These are phyloP conservation scores for Bombus fervidus DNA, from an alignment of 1,140 invertebrate species.

Conservation along the genomic window DNA sequence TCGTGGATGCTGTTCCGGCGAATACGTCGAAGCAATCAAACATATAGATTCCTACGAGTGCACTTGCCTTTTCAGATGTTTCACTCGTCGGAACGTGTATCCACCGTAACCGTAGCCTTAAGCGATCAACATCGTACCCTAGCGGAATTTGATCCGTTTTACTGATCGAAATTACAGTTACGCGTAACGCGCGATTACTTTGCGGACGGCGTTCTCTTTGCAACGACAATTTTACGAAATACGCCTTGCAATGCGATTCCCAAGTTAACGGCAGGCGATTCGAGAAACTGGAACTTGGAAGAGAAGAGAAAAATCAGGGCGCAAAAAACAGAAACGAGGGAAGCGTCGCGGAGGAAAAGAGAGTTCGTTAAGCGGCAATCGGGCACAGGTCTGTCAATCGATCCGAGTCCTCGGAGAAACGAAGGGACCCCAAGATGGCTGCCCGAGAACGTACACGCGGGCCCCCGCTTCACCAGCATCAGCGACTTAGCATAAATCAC, in stretches of 20 bases:
- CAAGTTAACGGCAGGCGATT: not conserved
- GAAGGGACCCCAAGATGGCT: constrained; percentile 70
- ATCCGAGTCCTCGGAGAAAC: constrained; percentile 63
- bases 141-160: no score
- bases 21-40: no score
- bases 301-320: not conserved
- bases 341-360: constrained; percentile 51
- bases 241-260: not conserved
- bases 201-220: no score
- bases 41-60: no score
- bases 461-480: constrained; percentile 68
- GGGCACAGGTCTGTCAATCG: constrained; percentile 69
- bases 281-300: not conserved
- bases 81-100: no score
- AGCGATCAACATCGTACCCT: no score
- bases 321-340: constrained; percentile 11
- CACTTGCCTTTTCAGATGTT: no score
- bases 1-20: no score
- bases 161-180: no score
- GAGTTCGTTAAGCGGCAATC: constrained; percentile 66
- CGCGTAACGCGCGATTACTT: no score
- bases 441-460: constrained; percentile 63
- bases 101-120: no score
- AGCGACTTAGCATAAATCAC: constrained; percentile 72
- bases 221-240: not conserved